phyloP scores from a whole-genome alignment of 92 coral and sea anemone species.

The Plumapathes pennacea region DNA sequence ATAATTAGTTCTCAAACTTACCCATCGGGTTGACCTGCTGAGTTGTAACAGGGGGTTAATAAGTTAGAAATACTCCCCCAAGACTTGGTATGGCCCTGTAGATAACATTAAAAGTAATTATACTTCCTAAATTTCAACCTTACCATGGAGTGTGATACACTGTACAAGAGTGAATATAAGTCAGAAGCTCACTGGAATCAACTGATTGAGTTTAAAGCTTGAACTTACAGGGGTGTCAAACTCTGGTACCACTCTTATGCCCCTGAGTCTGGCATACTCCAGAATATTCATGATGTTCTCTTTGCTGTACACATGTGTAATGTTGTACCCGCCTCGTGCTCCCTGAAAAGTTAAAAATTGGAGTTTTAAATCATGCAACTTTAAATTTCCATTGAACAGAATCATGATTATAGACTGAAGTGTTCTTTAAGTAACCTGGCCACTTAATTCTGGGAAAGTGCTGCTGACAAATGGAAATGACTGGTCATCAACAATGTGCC shows the following conservation, averaged over 20 bases:
- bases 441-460: slow-evolving; percentile 82
- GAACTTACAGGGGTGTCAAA: slow-evolving; percentile 92
- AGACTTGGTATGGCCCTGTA: slow-evolving; percentile 64
- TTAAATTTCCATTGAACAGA: too few species aligned
- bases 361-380: too few species aligned
- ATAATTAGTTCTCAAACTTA: too few species aligned
- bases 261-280: slow-evolving; percentile 87
- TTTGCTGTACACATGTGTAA: slow-evolving; percentile 71
- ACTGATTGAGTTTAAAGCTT: background rate
- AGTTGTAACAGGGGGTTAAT: slow-evolving; percentile 77
- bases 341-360: slow-evolving; percentile 59
- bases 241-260: slow-evolving; percentile 92
- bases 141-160: too few species aligned
- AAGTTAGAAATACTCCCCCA: slow-evolving; percentile 81
- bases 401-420: too few species aligned
- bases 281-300: slow-evolving; percentile 65
- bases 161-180: too few species aligned
- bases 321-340: slow-evolving; percentile 82
- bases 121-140: too few species aligned
- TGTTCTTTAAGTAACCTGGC: slow-evolving; percentile 25
- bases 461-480: slow-evolving; percentile 90
- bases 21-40: slow-evolving; percentile 84
- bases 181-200: background rate
- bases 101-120: background rate
- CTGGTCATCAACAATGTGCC: slow-evolving; percentile 98